Conservation (phyloP, 2,113 vertebrate genomes). For the Heptranchias perlo region DNA sequence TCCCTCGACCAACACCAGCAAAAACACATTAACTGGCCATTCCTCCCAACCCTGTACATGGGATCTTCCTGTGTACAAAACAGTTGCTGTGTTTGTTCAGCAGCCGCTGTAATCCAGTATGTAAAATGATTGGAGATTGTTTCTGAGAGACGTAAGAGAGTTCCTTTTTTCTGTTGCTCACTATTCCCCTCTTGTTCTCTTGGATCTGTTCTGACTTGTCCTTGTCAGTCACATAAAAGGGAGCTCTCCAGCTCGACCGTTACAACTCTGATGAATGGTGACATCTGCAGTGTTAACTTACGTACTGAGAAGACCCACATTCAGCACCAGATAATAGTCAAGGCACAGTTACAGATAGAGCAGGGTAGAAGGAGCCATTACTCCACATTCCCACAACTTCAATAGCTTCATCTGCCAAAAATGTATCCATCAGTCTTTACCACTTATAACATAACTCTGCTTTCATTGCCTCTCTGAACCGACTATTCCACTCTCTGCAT, state of each 20-base stretch:
- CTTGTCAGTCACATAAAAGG: not conserved
- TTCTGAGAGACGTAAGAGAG: not conserved
- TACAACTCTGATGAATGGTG: not conserved
- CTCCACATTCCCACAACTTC: not conserved
- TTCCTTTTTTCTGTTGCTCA: not conserved
- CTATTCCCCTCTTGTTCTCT: not conserved
- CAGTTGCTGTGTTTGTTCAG: not conserved
- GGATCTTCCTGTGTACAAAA: not conserved
- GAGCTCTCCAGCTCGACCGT: not conserved
- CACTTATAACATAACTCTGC: not conserved
- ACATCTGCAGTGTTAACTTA: not conserved
- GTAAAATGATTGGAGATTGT: too few species aligned
- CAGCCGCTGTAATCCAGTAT: not conserved
- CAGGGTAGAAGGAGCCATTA: not conserved
- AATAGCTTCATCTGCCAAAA: not conserved
- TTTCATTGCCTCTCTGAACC: not conserved
- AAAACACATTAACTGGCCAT: not conserved
- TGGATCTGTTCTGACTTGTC: not conserved
- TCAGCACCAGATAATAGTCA: not conserved
- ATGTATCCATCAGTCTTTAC: not conserved
- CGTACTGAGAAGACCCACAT: not conserved
- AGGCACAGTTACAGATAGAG: not conserved
- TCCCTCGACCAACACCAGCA: not conserved
- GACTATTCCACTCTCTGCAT: not conserved
- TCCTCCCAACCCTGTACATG: not conserved